A percentile compares a stretch with the other conserved stretches of the same genome.
phyloP scores from a whole-genome alignment of 2,797 vertebrate species.

The Agapornis canus region DNA sequence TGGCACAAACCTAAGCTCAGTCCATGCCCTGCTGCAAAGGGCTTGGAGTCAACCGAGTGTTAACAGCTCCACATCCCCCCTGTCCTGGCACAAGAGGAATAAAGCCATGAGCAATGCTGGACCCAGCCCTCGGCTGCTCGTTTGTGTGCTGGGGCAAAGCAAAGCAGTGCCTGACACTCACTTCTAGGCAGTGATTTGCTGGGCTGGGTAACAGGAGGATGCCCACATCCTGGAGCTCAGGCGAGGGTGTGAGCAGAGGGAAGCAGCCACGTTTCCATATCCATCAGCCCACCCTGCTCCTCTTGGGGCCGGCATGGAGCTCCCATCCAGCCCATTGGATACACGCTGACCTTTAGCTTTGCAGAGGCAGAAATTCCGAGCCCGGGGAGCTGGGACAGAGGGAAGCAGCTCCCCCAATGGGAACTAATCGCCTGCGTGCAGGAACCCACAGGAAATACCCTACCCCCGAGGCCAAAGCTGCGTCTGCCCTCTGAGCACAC shows the following conservation, averaged over 20 bases:
- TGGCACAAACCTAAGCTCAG: background rate
- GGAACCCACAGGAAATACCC: background rate
- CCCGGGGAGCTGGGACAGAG: background rate
- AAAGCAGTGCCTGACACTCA: background rate
- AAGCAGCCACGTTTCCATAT: background rate
- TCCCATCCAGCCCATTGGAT: background rate
- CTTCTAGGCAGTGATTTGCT: rapidly evolving
- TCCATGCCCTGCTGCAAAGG: background rate
- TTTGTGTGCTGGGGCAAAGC: background rate
- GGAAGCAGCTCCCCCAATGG: background rate
- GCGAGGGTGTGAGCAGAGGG: background rate
- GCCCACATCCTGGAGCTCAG: background rate
- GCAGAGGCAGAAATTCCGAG: constrained; percentile 19
- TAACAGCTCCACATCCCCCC: background rate
- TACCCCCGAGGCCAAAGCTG: background rate
- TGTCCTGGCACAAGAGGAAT: background rate
- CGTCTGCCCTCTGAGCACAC: background rate
- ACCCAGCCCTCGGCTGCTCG: background rate
- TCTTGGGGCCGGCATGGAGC: background rate
- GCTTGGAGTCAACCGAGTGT: background rate
- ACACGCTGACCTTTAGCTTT: constrained; percentile 41
- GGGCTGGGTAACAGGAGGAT: background rate
- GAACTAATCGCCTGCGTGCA: background rate
- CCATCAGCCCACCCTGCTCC: background rate
- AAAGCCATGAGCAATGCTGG: background rate